Percentiles rank a stretch among this genome's conserved stretches.
Conservation (phyloP, 2,113 vertebrate species). For the Chloropsis hardwickii region DNA sequence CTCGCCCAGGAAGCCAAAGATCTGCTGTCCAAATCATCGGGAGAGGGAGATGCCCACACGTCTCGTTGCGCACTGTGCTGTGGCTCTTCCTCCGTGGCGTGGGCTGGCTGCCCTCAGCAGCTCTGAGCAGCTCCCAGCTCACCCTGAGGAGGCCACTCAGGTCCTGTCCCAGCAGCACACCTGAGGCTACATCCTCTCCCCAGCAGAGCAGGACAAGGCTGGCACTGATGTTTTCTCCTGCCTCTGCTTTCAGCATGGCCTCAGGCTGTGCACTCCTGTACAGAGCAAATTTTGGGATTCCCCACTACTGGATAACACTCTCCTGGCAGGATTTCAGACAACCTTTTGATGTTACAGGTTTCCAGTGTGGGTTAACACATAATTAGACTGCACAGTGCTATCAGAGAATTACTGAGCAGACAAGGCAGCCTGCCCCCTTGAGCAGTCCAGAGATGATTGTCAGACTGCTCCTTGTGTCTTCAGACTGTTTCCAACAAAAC, state of each 20-base stretch:
- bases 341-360: not conserved
- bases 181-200: not conserved
- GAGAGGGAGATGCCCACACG: fast-evolving
- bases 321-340: not conserved
- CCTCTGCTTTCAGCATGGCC: not conserved
- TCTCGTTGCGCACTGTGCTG: not conserved
- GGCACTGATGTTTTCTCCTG: not conserved
- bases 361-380: not conserved
- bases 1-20: not conserved
- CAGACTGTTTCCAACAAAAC: conserved; percentile 21
- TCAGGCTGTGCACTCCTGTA: not conserved
- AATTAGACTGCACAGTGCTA: not conserved
- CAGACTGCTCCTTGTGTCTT: conserved; percentile 7
- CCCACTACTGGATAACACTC: not conserved
- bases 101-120: not conserved
- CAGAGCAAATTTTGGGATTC: conserved; percentile 7
- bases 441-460: conserved; percentile 29
- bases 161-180: not conserved
- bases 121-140: not conserved
- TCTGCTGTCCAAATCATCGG: not conserved
- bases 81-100: not conserved
- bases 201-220: not conserved
- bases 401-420: conserved; percentile 36
- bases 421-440: conserved; percentile 21
- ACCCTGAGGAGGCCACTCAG: not conserved